Percentiles rank a stretch among this genome's conserved stretches.
phyloP scores from a whole-genome alignment of 2,113 vertebrate species.

The Morone saxatilis region DNA sequence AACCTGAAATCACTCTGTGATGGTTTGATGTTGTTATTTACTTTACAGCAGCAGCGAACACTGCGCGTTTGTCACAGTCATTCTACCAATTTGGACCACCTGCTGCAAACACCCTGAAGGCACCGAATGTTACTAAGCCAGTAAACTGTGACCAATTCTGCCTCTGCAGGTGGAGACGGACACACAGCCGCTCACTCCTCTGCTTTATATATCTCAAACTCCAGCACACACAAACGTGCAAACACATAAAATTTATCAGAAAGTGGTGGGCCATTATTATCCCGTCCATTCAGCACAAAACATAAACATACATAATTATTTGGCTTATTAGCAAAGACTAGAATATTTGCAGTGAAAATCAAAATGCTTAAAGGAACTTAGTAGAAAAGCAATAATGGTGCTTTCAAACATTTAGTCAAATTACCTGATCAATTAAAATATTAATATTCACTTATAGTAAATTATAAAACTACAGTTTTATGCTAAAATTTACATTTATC shows the following conservation, averaged over 20 bases:
- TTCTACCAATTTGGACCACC: conserved; percentile 78
- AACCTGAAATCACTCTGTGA: conserved; percentile 39
- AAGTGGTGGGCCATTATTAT: conserved; percentile 26
- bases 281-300: conserved; percentile 31
- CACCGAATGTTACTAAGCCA: conserved; percentile 67
- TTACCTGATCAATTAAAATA: conserved; percentile 16
- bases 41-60: conserved; percentile 67
- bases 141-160: conserved; percentile 80
- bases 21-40: conserved; percentile 75
- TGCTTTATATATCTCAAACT: conserved; percentile 53
- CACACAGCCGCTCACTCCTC: conserved; percentile 55
- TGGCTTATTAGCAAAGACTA: conserved; percentile 32
- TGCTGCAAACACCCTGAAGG: conserved; percentile 78
- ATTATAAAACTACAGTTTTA: neutral
- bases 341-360: conserved; percentile 36
- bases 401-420: conserved; percentile 18
- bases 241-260: conserved; percentile 31
- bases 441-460: neutral
- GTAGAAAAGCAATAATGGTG: conserved; percentile 10
- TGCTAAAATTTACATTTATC: neutral
- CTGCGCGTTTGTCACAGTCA: conserved; percentile 72
- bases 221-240: conserved; percentile 22
- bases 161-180: conserved; percentile 76
- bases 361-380: conserved; percentile 25
- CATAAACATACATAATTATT: conserved; percentile 48